These are phyloP conservation scores for Venusia cambrica DNA, from an alignment of 2,888 invertebrate genomes.

Conservation along the genomic window DNA sequence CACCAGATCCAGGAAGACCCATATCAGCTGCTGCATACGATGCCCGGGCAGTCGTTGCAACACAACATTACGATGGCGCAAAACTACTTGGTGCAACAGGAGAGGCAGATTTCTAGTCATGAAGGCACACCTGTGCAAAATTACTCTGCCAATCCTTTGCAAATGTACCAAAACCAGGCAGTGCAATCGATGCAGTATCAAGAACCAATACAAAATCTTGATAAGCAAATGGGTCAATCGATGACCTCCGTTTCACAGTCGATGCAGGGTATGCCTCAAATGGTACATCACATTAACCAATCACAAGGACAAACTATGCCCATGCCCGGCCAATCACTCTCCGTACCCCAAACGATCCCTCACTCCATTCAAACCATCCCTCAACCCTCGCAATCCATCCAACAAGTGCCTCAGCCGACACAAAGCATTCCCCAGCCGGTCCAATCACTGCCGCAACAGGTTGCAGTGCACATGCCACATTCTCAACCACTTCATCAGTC, in stretches of 20 bases:
- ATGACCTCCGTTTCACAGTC: conserved; percentile 37
- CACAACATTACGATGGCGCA: conserved; percentile 64
- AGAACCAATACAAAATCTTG: conserved; percentile 36
- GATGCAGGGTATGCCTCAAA: conserved; percentile 39
- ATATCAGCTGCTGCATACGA: conserved; percentile 52
- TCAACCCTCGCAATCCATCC: conserved; percentile 30
- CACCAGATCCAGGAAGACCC: conserved; percentile 62
- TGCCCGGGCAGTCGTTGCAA: conserved; percentile 72
- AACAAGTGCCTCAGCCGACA: conserved; percentile 22
- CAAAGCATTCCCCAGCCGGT: conserved; percentile 24
- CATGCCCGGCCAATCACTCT: conserved; percentile 18
- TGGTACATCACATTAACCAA: conserved; percentile 20
- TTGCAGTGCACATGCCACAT: conserved; percentile 27
- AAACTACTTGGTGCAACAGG: conserved; percentile 63
- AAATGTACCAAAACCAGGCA: conserved; percentile 64
- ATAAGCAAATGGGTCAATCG: conserved; percentile 39
- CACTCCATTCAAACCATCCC: conserved; percentile 23
- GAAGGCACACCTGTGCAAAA: conserved; percentile 77
- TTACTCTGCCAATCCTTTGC: conserved; percentile 67
- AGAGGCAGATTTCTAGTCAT: conserved; percentile 76
- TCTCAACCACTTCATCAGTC: conserved; percentile 30
- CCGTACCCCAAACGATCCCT: conserved; percentile 20
- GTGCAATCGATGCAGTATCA: conserved; percentile 50
- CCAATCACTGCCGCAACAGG: conserved; percentile 20
- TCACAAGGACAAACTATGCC: conserved; percentile 17